These are phyloP conservation scores for Melanostigma gelatinosum DNA, from an alignment of 2,113 vertebrate species.

Conservation along the genomic window DNA sequence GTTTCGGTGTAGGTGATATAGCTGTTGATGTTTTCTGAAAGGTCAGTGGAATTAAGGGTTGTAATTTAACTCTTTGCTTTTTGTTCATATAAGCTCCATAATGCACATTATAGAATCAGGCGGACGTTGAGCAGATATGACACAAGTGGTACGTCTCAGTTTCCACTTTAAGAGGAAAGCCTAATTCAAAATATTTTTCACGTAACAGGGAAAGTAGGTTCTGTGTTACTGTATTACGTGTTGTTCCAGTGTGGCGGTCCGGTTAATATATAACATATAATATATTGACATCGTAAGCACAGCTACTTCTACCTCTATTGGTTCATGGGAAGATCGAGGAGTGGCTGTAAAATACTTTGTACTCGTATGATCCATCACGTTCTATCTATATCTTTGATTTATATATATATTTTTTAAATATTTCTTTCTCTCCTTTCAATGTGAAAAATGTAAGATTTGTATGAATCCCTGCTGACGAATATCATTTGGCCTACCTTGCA, in stretches of 20 bases:
- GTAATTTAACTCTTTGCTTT: slow-evolving; percentile 58
- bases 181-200: neutral
- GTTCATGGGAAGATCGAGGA: neutral
- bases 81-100: slow-evolving; percentile 31
- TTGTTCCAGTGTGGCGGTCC: neutral
- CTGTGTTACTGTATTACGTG: neutral
- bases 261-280: neutral
- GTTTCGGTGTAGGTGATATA: slow-evolving; percentile 5
- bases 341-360: neutral
- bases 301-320: neutral
- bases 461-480: neutral
- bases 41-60: slow-evolving; percentile 50
- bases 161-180: neutral
- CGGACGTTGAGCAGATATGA: neutral
- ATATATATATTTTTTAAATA: neutral
- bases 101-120: slow-evolving; percentile 3
- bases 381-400: neutral
- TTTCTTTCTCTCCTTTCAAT: neutral
- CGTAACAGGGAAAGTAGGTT: neutral
- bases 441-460: neutral
- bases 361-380: neutral
- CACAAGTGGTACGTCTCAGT: neutral
- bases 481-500: neutral
- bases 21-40: slow-evolving; percentile 51
- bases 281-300: neutral